These are phyloP conservation scores for Trichonephila clavipes DNA, from an alignment of 1,140 invertebrate species.

Conservation along the genomic window DNA sequence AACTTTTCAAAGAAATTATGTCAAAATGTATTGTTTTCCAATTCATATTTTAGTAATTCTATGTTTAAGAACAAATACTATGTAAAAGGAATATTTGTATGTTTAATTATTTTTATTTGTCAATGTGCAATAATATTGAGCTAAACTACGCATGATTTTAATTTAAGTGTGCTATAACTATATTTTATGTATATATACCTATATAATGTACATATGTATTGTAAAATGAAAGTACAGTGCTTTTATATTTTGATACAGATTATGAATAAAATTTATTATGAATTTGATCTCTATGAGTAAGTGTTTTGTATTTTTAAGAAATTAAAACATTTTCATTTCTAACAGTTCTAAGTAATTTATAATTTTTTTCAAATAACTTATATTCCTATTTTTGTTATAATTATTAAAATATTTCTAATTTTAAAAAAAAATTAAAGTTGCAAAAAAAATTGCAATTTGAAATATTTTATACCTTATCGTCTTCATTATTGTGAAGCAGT, in stretches of 20 bases:
- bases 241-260: conserved; percentile 10
- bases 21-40: background rate
- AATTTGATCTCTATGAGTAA: background rate
- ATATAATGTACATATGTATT: background rate
- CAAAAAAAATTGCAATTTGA: too few species aligned
- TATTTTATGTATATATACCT: background rate
- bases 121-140: background rate
- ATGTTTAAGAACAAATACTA: background rate
- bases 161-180: background rate
- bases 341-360: too few species aligned
- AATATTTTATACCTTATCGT: too few species aligned
- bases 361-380: too few species aligned
- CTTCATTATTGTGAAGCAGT: too few species aligned
- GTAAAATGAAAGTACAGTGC: background rate
- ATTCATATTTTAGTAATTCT: background rate
- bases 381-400: too few species aligned
- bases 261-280: conserved; percentile 10
- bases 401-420: too few species aligned
- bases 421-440: too few species aligned
- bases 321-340: too few species aligned
- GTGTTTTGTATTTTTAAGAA: too few species aligned
- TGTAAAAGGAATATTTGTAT: background rate
- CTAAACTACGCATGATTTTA: background rate
- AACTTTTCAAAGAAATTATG: too few species aligned
- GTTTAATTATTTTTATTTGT: background rate